A percentile compares a stretch with the other conserved stretches of the same genome.
phyloP scores from a whole-genome alignment of 2,888 invertebrate genomes.

The Campoletis raptor region DNA sequence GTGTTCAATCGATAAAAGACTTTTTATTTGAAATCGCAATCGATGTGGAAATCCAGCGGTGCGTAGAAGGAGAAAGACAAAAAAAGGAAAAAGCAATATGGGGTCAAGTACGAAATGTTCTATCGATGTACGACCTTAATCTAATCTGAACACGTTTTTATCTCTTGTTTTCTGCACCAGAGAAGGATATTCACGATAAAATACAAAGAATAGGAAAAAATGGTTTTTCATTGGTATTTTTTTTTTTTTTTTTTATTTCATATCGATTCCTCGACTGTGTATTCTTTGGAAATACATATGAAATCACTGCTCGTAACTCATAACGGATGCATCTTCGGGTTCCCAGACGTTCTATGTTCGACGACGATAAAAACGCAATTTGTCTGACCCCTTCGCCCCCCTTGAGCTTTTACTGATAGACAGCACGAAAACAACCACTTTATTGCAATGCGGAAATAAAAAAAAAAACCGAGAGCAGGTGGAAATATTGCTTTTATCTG shows the following conservation, averaged over 20 bases:
- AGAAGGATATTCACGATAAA: constrained; percentile 16
- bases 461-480: constrained; percentile 1
- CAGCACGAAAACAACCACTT: constrained; percentile 23
- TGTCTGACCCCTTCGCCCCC: not conserved
- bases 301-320: not conserved
- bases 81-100: not conserved
- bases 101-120: constrained; percentile 20
- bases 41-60: not conserved
- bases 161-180: not conserved
- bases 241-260: not conserved
- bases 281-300: not conserved
- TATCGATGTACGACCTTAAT: constrained; percentile 19
- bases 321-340: constrained; percentile 30
- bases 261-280: not conserved
- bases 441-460: not conserved
- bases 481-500: constrained; percentile 18
- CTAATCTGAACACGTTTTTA: constrained; percentile 45
- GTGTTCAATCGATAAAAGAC: not conserved
- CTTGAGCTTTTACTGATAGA: not conserved
- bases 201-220: not conserved
- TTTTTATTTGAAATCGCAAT: not conserved
- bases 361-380: constrained; percentile 38
- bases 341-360: not conserved
- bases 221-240: not conserved
- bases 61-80: not conserved